A percentile compares a stretch with the other conserved stretches of the same genome.
phyloP scores from a whole-genome alignment of 2,888 invertebrate species.

The Rugalucina vietnamica region DNA sequence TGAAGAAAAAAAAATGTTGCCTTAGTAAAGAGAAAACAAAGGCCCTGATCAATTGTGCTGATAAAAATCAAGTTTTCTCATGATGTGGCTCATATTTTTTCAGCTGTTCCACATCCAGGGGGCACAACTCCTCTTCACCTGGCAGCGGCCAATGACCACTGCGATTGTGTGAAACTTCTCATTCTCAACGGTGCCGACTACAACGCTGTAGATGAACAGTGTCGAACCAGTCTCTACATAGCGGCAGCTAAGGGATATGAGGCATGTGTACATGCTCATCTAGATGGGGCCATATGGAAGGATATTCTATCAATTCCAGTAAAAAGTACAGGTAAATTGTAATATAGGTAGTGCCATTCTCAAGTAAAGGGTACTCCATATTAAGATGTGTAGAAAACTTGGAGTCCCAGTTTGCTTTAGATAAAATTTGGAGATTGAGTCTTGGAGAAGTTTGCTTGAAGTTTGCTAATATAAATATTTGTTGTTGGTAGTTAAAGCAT shows the following conservation, averaged over 20 bases:
- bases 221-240: slow-evolving; percentile 80
- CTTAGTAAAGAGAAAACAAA: too few relatives aligned
- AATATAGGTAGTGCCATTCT: not conserved
- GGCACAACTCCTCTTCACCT: slow-evolving; percentile 82
- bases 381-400: too few relatives aligned
- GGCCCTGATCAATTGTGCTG: too few relatives aligned
- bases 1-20: too few relatives aligned
- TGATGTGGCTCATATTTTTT: too few relatives aligned
- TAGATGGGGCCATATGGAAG: slow-evolving; percentile 80
- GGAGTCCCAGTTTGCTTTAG: too few relatives aligned
- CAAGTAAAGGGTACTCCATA: not conserved
- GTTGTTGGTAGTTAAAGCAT: too few relatives aligned
- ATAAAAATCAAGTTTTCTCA: too few relatives aligned
- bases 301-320: slow-evolving; percentile 82
- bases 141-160: slow-evolving; percentile 78
- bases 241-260: slow-evolving; percentile 77
- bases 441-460: too few relatives aligned
- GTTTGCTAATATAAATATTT: too few relatives aligned
- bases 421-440: too few relatives aligned
- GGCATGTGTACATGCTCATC: slow-evolving; percentile 78
- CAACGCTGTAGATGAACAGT: slow-evolving; percentile 81
- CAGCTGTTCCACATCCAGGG: slow-evolving; percentile 79
- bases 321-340: slow-evolving; percentile 70
- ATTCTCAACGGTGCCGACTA: slow-evolving; percentile 83
- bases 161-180: slow-evolving; percentile 78